These are phyloP conservation scores for Drosophila tani DNA, from an alignment of 1,140 invertebrate species.

Conservation along the genomic window DNA sequence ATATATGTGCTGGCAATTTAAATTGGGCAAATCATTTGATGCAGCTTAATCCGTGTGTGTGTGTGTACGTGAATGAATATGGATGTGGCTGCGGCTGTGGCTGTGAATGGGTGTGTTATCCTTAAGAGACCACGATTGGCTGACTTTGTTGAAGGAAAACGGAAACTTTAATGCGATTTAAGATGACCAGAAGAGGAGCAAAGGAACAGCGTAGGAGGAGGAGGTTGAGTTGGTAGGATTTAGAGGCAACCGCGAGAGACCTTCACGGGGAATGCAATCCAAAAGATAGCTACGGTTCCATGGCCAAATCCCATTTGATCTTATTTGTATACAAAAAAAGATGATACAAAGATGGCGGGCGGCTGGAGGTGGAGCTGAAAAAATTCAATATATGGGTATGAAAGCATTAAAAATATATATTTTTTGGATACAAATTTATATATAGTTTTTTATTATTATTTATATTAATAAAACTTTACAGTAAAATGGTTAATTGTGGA, in stretches of 20 bases:
- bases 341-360: background rate
- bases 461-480: too few relatives aligned
- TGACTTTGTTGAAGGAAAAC: constrained; percentile 21
- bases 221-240: background rate
- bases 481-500: background rate
- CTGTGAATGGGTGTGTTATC: constrained; percentile 14
- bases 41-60: constrained; percentile 45
- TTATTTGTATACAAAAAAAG: constrained; percentile 20
- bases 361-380: background rate
- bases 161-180: constrained; percentile 43
- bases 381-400: background rate
- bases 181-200: constrained; percentile 24
- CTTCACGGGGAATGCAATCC: constrained; percentile 37
- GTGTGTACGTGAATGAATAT: constrained; percentile 20
- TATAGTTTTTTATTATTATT: too few relatives aligned
- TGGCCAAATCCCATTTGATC: constrained; percentile 34
- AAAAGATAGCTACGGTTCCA: constrained; percentile 10
- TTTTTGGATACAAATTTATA: background rate
- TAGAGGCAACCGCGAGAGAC: constrained; percentile 28
- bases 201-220: background rate
- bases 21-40: constrained; percentile 59
- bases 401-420: background rate
- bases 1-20: constrained; percentile 38
- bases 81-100: background rate
- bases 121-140: constrained; percentile 31